Conservation (phyloP, 2,797 vertebrate genomes). For the Hydrophis major region DNA sequence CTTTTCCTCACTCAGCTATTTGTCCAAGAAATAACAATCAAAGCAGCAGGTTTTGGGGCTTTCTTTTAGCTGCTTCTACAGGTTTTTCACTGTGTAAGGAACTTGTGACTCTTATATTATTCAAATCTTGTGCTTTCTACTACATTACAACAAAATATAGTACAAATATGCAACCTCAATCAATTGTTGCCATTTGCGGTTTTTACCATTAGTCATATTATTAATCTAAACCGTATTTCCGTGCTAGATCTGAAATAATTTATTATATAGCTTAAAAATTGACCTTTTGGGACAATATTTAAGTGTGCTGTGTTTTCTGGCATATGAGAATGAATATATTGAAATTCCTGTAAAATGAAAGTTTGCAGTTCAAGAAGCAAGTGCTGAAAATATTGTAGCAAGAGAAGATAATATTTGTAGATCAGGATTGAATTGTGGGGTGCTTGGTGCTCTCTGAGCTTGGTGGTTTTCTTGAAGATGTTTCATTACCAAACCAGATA, state of each 20-base stretch:
- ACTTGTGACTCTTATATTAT: neutral
- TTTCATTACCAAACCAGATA: neutral
- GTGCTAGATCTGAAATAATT: conserved; percentile 9
- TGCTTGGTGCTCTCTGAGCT: neutral
- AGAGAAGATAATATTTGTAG: neutral
- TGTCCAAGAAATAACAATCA: neutral
- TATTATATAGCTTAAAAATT: neutral
- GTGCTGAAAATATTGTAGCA: conserved; percentile 2
- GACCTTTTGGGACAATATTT: neutral
- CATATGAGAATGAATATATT: neutral
- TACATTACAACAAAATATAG: neutral
- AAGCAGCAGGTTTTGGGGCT: neutral
- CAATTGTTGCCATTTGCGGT: neutral
- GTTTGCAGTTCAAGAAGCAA: neutral
- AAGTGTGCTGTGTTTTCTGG: neutral
- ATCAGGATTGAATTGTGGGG: neutral
- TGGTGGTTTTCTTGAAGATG: neutral
- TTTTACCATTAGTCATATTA: neutral
- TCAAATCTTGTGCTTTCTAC: neutral
- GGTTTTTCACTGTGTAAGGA: neutral
- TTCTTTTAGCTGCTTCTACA: neutral
- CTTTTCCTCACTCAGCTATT: neutral
- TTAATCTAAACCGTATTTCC: neutral
- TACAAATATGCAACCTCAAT: neutral
- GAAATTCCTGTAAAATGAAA: conserved; percentile 18